Conservation (phyloP, 1,140 invertebrate species). For the Zaprionus lachaisei region DNA sequence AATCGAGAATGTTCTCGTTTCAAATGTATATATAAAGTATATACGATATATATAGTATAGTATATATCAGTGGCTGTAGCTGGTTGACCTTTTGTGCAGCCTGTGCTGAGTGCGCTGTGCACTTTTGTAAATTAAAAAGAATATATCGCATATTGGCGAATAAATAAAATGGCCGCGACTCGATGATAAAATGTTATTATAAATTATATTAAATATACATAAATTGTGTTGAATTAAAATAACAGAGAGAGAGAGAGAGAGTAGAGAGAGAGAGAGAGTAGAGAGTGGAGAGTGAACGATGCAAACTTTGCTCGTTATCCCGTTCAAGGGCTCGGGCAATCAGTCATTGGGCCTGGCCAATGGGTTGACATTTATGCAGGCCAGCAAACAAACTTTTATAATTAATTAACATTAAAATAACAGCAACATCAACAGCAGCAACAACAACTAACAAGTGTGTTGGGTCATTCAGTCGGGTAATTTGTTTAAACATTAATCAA, state of each 20-base stretch:
- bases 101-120: constrained; percentile 18
- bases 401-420: constrained; percentile 75
- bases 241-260: constrained; percentile 16
- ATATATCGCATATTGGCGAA: constrained; percentile 4
- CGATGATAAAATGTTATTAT: constrained; percentile 70
- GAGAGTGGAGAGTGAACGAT: too few species aligned
- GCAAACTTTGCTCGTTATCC: background rate
- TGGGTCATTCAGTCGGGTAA: constrained; percentile 36
- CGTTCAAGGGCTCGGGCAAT: constrained; percentile 41
- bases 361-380: constrained; percentile 62
- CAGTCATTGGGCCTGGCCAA: constrained; percentile 61
- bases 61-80: constrained; percentile 16
- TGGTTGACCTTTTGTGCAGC: constrained; percentile 24
- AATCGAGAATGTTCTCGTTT: constrained; percentile 42
- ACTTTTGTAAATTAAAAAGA: constrained; percentile 70
- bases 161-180: constrained; percentile 41
- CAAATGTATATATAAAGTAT: constrained; percentile 17
- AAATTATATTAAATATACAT: constrained; percentile 75
- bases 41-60: constrained; percentile 18
- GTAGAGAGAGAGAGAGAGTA: background rate
- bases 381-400: constrained; percentile 74
- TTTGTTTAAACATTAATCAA: constrained; percentile 73
- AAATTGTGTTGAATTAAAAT: constrained; percentile 52
- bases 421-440: background rate
- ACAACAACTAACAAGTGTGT: constrained; percentile 22